A percentile compares a stretch with the other conserved stretches of the same genome.
Evolutionary conservation across 1,140 invertebrate species (phyloP).

Genomic region (Plutomurus gul): DNA sequence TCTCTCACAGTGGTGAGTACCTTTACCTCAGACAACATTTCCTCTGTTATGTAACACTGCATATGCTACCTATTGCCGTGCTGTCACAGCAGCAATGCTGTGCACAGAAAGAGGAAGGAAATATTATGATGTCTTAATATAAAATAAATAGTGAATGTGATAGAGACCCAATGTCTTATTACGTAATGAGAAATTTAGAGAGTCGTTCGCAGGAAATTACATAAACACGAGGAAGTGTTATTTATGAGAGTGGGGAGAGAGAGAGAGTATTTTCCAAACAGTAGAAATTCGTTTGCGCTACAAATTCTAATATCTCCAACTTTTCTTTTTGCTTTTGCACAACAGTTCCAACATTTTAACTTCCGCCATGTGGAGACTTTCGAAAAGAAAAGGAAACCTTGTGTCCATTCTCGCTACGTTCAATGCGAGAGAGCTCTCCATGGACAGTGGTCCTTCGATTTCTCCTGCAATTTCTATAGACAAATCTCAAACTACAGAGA

Average conservation of each 20-base stretch:
- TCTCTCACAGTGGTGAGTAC: no score
- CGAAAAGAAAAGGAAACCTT: background rate
- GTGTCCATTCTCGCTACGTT: background rate
- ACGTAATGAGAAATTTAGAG: slow-evolving; percentile 27
- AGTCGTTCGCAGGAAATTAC: background rate
- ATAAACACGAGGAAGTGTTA: no score
- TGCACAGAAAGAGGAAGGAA: no score
- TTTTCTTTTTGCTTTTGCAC: background rate
- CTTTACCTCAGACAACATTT: slow-evolving; percentile 7
- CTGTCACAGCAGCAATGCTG: no score
- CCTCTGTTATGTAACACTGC: background rate
- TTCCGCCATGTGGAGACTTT: background rate
- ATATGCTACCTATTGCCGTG: background rate
- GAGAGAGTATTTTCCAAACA: slow-evolving; percentile 15
- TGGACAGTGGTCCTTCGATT: background rate
- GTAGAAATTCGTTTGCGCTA: background rate
- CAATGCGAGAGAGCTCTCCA: background rate
- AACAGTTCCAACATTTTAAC: slow-evolving; percentile 18
- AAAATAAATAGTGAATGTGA: background rate
- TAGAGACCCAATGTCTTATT: background rate
- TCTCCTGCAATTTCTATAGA: background rate
- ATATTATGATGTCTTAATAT: background rate
- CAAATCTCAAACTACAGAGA: no score
- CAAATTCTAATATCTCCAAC: slow-evolving; percentile 15
- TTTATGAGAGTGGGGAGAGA: background rate